Evolutionary conservation across 1,140 invertebrate genomes (phyloP).

Genomic region (Branchinecta lindahli): DNA sequence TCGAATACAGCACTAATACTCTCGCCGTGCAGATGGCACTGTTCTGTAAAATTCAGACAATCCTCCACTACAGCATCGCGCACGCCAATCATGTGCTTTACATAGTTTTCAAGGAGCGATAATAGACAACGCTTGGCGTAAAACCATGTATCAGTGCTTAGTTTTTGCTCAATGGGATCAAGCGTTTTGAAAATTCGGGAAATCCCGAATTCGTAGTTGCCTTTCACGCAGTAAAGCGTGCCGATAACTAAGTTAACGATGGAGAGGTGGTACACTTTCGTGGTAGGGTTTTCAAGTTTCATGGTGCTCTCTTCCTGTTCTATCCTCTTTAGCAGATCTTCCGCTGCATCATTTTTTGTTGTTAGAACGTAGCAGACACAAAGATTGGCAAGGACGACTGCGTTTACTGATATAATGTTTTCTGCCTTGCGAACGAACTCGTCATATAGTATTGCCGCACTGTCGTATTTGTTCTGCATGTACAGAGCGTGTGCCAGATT

Average conservation of each 20-base stretch:
- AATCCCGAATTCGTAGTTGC: constrained; percentile 98
- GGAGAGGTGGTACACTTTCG: constrained; percentile 91
- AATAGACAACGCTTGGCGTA: constrained; percentile 90
- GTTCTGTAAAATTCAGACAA: constrained; percentile 79
- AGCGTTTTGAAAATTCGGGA: constrained; percentile 91
- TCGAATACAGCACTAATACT: neutral
- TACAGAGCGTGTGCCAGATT: constrained; percentile 98
- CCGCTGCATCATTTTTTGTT: constrained; percentile 95
- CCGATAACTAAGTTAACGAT: constrained; percentile 99
- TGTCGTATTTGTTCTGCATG: constrained; percentile 98
- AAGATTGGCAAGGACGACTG: constrained; percentile 91
- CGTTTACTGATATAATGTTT: constrained; percentile 79
- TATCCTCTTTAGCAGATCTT: constrained; percentile 95
- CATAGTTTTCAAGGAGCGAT: constrained; percentile 77
- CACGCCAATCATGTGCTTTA: constrained; percentile 78
- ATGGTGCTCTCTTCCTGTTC: constrained; percentile 93
- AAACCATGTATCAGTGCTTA: constrained; percentile 94
- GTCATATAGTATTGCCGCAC: constrained; percentile 95
- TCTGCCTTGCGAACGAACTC: constrained; percentile 53
- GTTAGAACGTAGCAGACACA: constrained; percentile 99
- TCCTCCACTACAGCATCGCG: constrained; percentile 76
- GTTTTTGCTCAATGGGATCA: constrained; percentile 86
- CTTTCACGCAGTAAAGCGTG: constrained; percentile 94
- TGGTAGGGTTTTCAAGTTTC: constrained; percentile 80
- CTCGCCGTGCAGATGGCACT: constrained; percentile 42